Evolutionary conservation across 2,888 invertebrate genomes (phyloP).

Genomic region (Phoenoteleia sp.): DNA sequence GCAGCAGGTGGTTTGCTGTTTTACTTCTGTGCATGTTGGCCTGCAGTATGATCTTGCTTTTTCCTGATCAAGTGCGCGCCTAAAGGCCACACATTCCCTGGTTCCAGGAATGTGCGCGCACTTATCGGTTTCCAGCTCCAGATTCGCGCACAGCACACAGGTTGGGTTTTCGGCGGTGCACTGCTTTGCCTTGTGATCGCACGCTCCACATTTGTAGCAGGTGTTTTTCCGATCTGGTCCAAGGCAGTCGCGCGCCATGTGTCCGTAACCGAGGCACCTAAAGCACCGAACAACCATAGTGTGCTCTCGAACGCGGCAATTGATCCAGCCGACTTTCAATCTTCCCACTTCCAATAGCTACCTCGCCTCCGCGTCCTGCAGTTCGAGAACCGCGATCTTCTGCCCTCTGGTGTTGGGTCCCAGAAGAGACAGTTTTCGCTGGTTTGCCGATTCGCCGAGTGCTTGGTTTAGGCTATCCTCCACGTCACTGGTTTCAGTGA

Average conservation of each 20-base stretch:
- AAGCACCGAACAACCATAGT: background rate
- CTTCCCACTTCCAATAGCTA: background rate
- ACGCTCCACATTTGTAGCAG: background rate
- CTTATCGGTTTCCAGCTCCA: background rate
- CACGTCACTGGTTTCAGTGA: background rate
- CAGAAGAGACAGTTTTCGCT: background rate
- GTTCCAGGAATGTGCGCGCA: slow-evolving; percentile 42
- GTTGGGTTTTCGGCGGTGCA: background rate
- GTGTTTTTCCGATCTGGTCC: background rate
- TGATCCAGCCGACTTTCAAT: slow-evolving; percentile 7
- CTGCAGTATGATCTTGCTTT: slow-evolving; percentile 45
- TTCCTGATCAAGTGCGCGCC: slow-evolving; percentile 39
- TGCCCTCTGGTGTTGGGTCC: background rate
- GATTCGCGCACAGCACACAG: background rate
- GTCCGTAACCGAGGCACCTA: slow-evolving; percentile 15
- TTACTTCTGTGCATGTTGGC: slow-evolving; percentile 64
- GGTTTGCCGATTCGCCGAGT: background rate
- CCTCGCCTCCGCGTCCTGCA: slow-evolving; percentile 2
- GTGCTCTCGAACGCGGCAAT: background rate
- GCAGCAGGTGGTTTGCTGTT: slow-evolving; percentile 37
- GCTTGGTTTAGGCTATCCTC: background rate
- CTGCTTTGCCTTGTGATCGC: background rate
- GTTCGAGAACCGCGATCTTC: slow-evolving; percentile 3
- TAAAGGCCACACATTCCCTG: slow-evolving; percentile 2
- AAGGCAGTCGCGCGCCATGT: background rate